Percentiles rank a stretch among this genome's conserved stretches.
phyloP scores from a whole-genome alignment of 2,113 vertebrate species.

The Madoqua kirkii region DNA sequence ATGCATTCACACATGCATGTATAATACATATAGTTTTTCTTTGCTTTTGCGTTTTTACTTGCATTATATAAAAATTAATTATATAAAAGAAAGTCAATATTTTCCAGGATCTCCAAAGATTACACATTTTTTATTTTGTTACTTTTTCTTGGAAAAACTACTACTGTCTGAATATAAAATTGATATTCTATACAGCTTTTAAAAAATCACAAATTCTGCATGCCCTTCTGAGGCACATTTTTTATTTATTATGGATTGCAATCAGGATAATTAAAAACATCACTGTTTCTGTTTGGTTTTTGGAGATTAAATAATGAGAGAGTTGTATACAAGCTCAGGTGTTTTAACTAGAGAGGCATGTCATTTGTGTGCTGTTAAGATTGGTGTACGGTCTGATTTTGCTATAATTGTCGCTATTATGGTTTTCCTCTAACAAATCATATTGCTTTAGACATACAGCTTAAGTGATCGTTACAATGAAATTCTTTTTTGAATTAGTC shows the following conservation, averaged over 20 bases:
- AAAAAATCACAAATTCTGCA: not conserved
- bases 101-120: not conserved
- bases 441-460: not conserved
- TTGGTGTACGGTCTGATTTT: not conserved
- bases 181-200: not conserved
- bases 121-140: not conserved
- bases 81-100: not conserved
- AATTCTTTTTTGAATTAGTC: slow-evolving; percentile 16
- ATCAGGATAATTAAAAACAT: not conserved
- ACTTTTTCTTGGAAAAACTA: not conserved
- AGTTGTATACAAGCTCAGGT: not conserved
- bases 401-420: slow-evolving; percentile 13
- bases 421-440: not conserved
- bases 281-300: slow-evolving; percentile 13
- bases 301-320: not conserved
- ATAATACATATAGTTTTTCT: not conserved
- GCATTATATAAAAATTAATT: not conserved
- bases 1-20: not conserved
- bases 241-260: slow-evolving; percentile 25
- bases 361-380: not conserved
- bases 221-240: not conserved
- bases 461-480: not conserved
- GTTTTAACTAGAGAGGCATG: not conserved
- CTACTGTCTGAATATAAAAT: not conserved
- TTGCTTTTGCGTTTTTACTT: not conserved